Base-by-base conservation (phyloP, 2,797 vertebrate genomes). In the Ambastaia sidthimunki region DNA sequence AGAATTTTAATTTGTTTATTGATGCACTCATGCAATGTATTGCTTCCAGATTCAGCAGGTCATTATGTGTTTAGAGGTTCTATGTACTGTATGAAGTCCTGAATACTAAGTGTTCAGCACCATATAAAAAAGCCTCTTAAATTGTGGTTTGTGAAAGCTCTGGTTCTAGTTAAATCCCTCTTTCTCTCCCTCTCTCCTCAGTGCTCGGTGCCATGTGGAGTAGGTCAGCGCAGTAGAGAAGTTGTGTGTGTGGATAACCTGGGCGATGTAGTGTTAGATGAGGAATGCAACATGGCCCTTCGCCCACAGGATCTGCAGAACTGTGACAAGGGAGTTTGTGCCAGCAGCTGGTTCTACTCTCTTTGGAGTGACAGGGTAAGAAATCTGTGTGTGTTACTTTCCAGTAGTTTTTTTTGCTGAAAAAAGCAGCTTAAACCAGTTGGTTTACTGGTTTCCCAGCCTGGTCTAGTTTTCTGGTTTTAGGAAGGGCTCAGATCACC, bases 181-280 rank as follows among this genome's bases (percentile, higher is more conserved):
- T 50, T 28, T 41, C 28, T 25, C 21, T 21, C 74, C 62, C 48
- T 66, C 19, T 57, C 47, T 66, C 62, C 54, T 2, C 84, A 94
- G 93, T 94, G 93, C 80, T 93, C 92, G 1, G 93, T 92, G 71
- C 93, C 93, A 0, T 94, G 93, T 70, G 93, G 93, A 3, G 88
- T 94, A 55, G 93, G 93, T 55, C 93, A 93, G 82, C 88, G 89
- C 70, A 88, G 85, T 81, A 91, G 93, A 83, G 90, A 93, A 76
- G 93, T 92, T 69, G 87, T 90, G 85, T 94, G 93, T 84, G 71
- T 94, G 80, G 91, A 91, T 80, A 92, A 91, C 87, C 90, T 89
- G 82, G 93, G 93, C 0, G 90, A 93, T 44, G 88, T 91, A 62
- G 93, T 92, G 71, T 79, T 83, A 5, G 93, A 94, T 48, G 82